Percentiles rank a stretch among this genome's conserved stretches.
Conservation (phyloP, 2,113 vertebrate genomes). For the Halichoerus grypus region DNA sequence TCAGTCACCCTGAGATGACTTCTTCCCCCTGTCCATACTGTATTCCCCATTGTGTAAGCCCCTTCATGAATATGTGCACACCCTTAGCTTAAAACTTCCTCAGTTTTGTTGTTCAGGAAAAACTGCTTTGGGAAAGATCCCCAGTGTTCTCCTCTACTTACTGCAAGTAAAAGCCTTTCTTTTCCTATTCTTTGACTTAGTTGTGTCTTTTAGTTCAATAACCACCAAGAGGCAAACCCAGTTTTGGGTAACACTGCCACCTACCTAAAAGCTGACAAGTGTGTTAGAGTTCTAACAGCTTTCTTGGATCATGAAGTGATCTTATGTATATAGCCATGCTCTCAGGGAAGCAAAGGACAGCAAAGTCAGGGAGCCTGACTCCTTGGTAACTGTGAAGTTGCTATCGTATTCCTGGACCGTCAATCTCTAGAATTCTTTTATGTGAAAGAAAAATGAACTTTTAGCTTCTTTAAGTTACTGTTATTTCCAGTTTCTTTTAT, state of each 20-base stretch:
- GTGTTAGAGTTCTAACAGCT: neutral
- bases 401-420: neutral
- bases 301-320: neutral
- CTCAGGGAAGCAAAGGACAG: neutral
- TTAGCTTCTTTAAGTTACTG: neutral
- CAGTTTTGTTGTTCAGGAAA: neutral
- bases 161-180: neutral
- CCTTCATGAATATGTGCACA: neutral
- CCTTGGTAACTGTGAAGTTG: neutral
- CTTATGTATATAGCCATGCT: neutral
- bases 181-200: neutral
- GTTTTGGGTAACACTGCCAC: neutral
- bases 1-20: neutral
- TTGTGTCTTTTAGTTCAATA: neutral
- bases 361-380: neutral
- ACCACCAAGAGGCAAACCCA: neutral
- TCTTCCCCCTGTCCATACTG: neutral
- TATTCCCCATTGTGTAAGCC: neutral
- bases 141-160: neutral
- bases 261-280: neutral
- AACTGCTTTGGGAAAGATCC: neutral
- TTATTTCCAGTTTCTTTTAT: slow-evolving; percentile 26
- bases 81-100: neutral
- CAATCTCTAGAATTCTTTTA: neutral
- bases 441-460: neutral